Conservation (phyloP, 1,140 invertebrate genomes). For the Temnothorax curvispinosus region DNA sequence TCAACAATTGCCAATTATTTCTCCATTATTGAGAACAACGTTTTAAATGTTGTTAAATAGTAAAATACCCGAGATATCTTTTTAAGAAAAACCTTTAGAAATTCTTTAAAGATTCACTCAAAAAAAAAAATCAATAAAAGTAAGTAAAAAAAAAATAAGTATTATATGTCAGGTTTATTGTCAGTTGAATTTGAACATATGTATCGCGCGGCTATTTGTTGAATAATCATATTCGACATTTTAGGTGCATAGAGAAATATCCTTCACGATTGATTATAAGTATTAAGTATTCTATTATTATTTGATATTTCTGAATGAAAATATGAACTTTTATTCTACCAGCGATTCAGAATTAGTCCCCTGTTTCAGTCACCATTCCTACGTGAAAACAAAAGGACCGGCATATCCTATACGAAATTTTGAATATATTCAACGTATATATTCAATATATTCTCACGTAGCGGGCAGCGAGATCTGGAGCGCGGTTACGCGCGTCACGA, state of each 20-base stretch:
- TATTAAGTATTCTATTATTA: background rate
- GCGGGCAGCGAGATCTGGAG: background rate
- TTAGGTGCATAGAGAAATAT: background rate
- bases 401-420: background rate
- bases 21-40: too few species aligned
- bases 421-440: background rate
- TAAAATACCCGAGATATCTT: too few species aligned
- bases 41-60: too few species aligned
- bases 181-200: too few species aligned
- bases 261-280: background rate
- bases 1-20: too few species aligned
- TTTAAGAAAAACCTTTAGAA: too few species aligned
- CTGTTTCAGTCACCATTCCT: background rate
- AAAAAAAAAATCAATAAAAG: too few species aligned
- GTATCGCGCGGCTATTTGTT: too few species aligned
- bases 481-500: slow-evolving; percentile 67
- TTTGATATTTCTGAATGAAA: background rate
- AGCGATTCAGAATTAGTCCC: too few species aligned
- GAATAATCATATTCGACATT: background rate
- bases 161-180: too few species aligned
- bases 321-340: background rate
- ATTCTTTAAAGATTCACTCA: too few species aligned
- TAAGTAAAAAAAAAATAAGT: too few species aligned
- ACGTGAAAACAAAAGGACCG: background rate
- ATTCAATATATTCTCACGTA: slow-evolving; percentile 28